Conservation (phyloP, 35 echinoderm and acorn worm species). For the Hemicentrotus pulcherrimus region DNA sequence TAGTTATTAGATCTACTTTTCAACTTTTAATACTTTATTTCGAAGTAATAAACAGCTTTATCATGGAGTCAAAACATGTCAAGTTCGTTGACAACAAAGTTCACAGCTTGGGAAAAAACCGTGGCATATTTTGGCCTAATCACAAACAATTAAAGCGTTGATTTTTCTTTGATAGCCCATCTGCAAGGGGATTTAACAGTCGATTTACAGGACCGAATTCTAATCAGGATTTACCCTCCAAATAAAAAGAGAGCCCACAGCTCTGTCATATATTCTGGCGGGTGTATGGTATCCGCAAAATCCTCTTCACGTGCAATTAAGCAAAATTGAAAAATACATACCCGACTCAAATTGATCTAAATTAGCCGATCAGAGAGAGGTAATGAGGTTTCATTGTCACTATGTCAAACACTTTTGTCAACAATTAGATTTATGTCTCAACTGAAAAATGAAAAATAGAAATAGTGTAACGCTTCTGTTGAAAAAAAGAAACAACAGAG, state of each 20-base stretch:
- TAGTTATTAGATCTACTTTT: no score
- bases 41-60: no score
- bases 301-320: conserved; percentile 37
- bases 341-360: not conserved
- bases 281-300: not conserved
- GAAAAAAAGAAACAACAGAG: not conserved
- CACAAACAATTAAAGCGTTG: not conserved
- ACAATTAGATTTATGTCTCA: conserved; percentile 38
- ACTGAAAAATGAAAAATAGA: not conserved
- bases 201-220: not conserved
- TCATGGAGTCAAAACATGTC: not conserved
- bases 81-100: not conserved
- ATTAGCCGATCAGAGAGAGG: not conserved
- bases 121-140: not conserved
- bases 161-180: not conserved
- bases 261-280: not conserved
- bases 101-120: not conserved
- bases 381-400: conserved; percentile 33
- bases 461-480: not conserved
- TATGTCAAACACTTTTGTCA: conserved; percentile 26
- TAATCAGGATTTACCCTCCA: not conserved
- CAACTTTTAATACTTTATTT: no score
- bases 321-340: conserved; percentile 31
- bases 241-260: not conserved
- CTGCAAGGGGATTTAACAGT: not conserved